A percentile compares a stretch with the other conserved stretches of the same genome.
Conservation (phyloP, 2,797 vertebrate species). For the Psittacula derbiana region DNA sequence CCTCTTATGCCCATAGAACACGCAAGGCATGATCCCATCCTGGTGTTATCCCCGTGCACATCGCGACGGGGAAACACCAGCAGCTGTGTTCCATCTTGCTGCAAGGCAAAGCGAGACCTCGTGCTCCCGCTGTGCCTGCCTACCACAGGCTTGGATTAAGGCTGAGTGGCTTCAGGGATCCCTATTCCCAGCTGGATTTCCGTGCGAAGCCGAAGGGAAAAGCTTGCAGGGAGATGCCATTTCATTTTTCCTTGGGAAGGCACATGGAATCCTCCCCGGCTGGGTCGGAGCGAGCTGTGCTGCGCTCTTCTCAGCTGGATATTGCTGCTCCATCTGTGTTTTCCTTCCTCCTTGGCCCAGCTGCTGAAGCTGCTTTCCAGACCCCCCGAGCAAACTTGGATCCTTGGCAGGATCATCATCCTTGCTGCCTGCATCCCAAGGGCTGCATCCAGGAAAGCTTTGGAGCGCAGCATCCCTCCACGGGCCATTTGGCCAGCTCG, state of each 20-base stretch:
- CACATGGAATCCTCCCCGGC: neutral
- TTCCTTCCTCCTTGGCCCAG: neutral
- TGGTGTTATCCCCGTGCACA: neutral
- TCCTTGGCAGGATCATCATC: neutral
- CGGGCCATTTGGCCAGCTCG: neutral
- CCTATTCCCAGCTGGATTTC: neutral
- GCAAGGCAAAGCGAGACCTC: neutral
- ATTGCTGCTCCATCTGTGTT: neutral
- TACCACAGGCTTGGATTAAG: neutral
- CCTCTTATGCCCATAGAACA: neutral
- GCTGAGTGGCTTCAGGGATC: neutral
- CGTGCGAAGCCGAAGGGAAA: neutral
- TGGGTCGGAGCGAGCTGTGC: neutral
- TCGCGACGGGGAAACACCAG: neutral
- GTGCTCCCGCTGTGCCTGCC: neutral
- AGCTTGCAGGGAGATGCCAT: neutral
- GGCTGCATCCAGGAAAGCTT: neutral
- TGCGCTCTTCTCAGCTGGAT: neutral
- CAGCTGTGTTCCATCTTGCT: neutral
- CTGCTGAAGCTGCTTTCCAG: conserved; percentile 13
- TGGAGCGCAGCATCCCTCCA: neutral
- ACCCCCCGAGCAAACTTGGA: neutral
- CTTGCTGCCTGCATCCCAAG: neutral
- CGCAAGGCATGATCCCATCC: neutral
- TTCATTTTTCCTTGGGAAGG: neutral